Percentiles rank a stretch among this genome's conserved stretches.
These are phyloP conservation scores for Marmota flaviventris DNA, from an alignment of 2,113 vertebrate species.

Conservation along the genomic window DNA sequence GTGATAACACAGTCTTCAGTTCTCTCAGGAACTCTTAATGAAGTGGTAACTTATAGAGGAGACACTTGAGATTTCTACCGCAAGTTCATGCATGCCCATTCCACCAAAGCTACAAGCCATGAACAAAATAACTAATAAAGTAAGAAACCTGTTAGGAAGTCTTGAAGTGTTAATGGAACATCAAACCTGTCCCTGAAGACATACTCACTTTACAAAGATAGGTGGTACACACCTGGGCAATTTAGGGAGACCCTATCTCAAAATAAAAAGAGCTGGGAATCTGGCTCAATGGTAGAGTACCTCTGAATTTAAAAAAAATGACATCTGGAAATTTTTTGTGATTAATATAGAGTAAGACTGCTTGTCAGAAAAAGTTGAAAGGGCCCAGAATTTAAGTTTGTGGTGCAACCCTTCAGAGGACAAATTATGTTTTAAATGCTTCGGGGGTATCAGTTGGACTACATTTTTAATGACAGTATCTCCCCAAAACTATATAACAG, in stretches of 20 bases:
- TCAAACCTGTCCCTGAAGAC: neutral
- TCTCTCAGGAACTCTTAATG: constrained; percentile 71
- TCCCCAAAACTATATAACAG: neutral
- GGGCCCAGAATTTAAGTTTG: neutral
- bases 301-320: no score
- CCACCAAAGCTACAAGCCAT: neutral
- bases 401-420: neutral
- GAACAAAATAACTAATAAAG: constrained; percentile 42
- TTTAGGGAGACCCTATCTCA: no score
- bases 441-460: neutral
- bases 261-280: no score
- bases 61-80: constrained; percentile 70
- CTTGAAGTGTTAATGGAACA: neutral
- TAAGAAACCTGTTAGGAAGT: neutral
- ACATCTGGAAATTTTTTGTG: neutral
- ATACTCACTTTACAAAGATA: neutral
- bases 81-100: constrained; percentile 46
- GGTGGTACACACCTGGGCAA: no score
- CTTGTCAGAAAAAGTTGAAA: neutral
- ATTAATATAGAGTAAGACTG: neutral
- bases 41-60: constrained; percentile 75
- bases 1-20: constrained; percentile 71
- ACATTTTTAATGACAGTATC: neutral
- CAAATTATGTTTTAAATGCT: neutral
- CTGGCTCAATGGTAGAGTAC: no score